Evolutionary conservation across 2,797 vertebrate species (phyloP).

Genomic region (Propithecus deckenii): DNA sequence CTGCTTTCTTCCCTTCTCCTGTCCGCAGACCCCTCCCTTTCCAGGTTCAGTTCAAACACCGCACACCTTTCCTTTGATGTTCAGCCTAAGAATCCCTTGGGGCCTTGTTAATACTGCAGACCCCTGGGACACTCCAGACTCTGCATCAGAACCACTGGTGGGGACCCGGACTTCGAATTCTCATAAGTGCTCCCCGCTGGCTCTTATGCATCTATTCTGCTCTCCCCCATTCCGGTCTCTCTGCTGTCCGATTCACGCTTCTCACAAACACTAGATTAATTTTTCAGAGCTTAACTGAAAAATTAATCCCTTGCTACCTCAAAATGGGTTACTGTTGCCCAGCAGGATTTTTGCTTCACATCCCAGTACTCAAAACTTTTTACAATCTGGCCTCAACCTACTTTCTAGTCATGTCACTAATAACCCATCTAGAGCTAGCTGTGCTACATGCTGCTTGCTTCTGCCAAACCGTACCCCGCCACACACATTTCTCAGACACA

Average conservation of each 20-base stretch:
- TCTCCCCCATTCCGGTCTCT: background rate
- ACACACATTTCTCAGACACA: background rate
- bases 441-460: background rate
- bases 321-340: slow-evolving; percentile 47
- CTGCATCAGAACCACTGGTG: background rate
- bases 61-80: background rate
- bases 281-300: background rate
- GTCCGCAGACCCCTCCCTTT: no score
- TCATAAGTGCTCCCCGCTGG: background rate
- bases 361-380: background rate
- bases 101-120: background rate
- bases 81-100: background rate
- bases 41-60: background rate
- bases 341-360: background rate
- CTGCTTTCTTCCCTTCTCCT: background rate
- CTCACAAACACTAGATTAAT: background rate
- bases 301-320: slow-evolving; percentile 29
- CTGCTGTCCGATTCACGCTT: background rate
- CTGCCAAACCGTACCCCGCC: fast-evolving
- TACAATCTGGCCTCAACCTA: slow-evolving; percentile 36
- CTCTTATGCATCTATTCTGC: no score
- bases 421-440: background rate
- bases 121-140: background rate
- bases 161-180: fast-evolving
- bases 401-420: background rate